Percentiles rank a stretch among this genome's conserved stretches.
Evolutionary conservation across 1,140 invertebrate genomes (phyloP).

Genomic region (Subanguina moxae): DNA sequence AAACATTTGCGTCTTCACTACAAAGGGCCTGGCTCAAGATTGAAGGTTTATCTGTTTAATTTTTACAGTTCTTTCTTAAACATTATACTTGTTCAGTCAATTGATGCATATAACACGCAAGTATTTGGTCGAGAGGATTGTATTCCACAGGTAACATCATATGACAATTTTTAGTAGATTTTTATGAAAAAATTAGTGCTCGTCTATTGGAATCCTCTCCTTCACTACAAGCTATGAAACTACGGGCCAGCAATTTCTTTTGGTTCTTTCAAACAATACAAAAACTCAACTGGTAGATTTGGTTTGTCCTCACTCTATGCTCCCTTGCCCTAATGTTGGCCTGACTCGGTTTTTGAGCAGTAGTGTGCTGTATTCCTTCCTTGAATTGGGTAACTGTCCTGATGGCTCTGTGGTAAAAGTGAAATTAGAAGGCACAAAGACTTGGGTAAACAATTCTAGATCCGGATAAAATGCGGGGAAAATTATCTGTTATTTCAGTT

Average conservation of each 20-base stretch:
- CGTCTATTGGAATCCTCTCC: neutral
- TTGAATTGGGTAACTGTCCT: neutral
- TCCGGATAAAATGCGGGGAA: too few relatives aligned
- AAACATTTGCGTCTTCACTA: conserved; percentile 19
- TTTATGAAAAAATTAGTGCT: neutral
- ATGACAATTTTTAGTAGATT: neutral
- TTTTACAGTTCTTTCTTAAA: too few relatives aligned
- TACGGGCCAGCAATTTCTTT: neutral
- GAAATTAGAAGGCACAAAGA: neutral
- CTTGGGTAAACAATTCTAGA: neutral
- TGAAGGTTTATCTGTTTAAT: neutral
- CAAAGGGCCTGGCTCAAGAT: neutral
- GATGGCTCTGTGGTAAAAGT: neutral
- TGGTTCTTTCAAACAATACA: neutral
- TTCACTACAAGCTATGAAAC: neutral
- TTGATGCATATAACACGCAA: neutral
- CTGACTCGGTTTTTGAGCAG: neutral
- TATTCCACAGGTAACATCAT: neutral
- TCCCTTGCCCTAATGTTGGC: neutral
- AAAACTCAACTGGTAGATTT: neutral
- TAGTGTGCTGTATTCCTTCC: neutral
- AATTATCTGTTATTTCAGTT: neutral
- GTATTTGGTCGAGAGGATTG: neutral
- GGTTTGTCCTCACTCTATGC: neutral
- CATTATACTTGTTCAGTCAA: too few relatives aligned